Evolutionary conservation across 2,888 invertebrate genomes (phyloP), one percentile per base, ranked within the genome.

Genomic region (Agriotes lineatus): DNA sequence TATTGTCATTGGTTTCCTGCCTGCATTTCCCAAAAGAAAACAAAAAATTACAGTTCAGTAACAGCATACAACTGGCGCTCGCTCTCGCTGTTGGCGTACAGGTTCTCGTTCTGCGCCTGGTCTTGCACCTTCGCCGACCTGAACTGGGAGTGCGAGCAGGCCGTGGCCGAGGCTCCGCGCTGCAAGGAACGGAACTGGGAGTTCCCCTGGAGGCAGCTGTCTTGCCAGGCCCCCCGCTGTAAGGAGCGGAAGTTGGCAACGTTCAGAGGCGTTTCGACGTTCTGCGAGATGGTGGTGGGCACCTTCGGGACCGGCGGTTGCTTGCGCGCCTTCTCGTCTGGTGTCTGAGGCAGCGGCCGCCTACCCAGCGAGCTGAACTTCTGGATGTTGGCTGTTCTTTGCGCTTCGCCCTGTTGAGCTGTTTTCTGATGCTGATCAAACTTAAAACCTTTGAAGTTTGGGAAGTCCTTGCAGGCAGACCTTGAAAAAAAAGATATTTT

Each of bases 1-100:
- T 69, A 69, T 64, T 69, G 65, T 57, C 69, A 50, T 54, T 42
- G 35, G 50, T 42, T 33, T 48, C 19, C 83, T 84, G 84, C 84
- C 84, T 84, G 84, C 83, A 84, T 82, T 80, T 81, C 83, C 83
- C 82, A 83, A 83, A 81, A 75, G 73, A 76, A 73, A 74, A 71
- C 61, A 74, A 77, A 78, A 74, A 67, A 67, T 85, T 89, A 90
- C 85, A 90, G 86, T 81, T 89, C 91, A 63, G 94, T 91, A 74
- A 94, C 92, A 56, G 93, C 93, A 81, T 93, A 93, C 73, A 93
- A 75, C 72, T 84, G 84, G 70, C 85, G 83, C 72, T 86, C 85
- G 73, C 84, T 85, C 58, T 86, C 86, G 67, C 82, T 82, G 64
- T 85, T 83, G 1, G 84, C 82, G 70, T 85, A 82, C 77, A 85